phyloP scores from a whole-genome alignment of 2,797 vertebrate species.

The Sebastes matsubarae region DNA sequence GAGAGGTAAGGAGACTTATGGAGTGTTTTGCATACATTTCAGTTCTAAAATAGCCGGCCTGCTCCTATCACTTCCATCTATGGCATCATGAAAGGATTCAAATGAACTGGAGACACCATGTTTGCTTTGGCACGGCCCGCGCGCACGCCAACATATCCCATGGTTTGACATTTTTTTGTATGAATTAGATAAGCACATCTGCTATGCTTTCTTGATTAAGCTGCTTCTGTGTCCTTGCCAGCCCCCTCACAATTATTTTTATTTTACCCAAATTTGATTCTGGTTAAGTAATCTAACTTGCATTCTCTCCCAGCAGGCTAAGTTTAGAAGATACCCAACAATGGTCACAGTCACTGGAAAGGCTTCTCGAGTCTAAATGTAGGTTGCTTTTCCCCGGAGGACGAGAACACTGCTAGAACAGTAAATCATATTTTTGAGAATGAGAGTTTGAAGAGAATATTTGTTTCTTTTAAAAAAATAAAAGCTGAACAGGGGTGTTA shows the following conservation, averaged over 20 bases:
- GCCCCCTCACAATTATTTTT: background rate
- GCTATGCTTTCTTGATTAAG: conserved; percentile 33
- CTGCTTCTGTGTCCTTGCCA: conserved; percentile 12
- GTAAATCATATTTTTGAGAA: conserved; percentile 32
- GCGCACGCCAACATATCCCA: conserved; percentile 45
- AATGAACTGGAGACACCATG: conserved; percentile 66
- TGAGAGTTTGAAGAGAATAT: conserved; percentile 3
- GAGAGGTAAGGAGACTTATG: conserved; percentile 81
- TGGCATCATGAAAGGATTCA: conserved; percentile 74
- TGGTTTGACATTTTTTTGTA: conserved; percentile 44
- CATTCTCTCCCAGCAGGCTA: conserved; percentile 80
- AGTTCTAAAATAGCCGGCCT: conserved; percentile 71
- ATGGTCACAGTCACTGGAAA: conserved; percentile 90
- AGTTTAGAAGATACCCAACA: conserved; percentile 87
- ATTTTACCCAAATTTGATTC: conserved; percentile 60
- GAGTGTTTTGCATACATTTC: conserved; percentile 76
- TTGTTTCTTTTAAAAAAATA: background rate
- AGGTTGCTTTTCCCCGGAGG: conserved; percentile 65
- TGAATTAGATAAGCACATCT: conserved; percentile 59
- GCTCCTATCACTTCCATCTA: conserved; percentile 75
- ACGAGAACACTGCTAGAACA: conserved; percentile 25
- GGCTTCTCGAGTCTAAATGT: conserved; percentile 88
- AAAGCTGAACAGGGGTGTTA: background rate
- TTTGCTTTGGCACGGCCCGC: conserved; percentile 71
- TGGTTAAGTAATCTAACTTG: conserved; percentile 56